Evolutionary conservation across 2,888 invertebrate species (phyloP).

Genomic region (Volucella bombylans): DNA sequence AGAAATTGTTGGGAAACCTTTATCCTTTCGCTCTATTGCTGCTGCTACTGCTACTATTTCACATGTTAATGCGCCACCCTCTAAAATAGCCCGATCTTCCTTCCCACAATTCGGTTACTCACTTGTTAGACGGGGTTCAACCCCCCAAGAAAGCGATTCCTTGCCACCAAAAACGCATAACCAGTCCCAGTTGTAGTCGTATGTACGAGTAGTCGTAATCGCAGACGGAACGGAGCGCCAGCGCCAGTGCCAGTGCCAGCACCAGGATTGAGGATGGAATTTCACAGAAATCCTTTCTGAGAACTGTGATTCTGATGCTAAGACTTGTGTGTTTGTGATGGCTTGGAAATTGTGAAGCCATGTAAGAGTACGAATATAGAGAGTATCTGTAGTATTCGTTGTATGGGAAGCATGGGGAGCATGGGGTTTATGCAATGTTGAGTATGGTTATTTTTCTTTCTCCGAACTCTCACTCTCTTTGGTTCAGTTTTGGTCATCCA

Average conservation of each 20-base stretch:
- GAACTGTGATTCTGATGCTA: conserved; percentile 34
- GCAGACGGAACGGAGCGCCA: conserved; percentile 6
- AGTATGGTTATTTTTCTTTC: conserved; percentile 49
- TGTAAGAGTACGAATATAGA: conserved; percentile 22
- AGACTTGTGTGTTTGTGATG: conserved; percentile 65
- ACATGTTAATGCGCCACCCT: conserved; percentile 61
- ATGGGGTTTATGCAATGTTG: conserved; percentile 20
- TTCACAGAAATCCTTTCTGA: conserved; percentile 38
- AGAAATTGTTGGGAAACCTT: conserved; percentile 55
- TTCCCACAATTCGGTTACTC: background rate
- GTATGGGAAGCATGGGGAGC: too few relatives aligned
- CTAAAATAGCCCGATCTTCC: background rate
- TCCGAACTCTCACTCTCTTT: conserved; percentile 39
- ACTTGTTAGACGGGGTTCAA: too few relatives aligned
- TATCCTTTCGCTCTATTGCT: conserved; percentile 41
- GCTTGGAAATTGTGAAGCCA: conserved; percentile 64
- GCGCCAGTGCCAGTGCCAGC: conserved; percentile 1
- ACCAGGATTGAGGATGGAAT: conserved; percentile 44
- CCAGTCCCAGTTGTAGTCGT: background rate
- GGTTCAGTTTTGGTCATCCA: conserved; percentile 9
- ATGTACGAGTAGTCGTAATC: conserved; percentile 25
- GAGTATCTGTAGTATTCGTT: too few relatives aligned
- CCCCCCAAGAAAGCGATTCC: too few relatives aligned
- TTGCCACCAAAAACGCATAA: background rate
- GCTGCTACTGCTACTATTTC: conserved; percentile 57